Base-by-base conservation (phyloP, 2,113 vertebrate species). In the Caranx ignobilis region DNA sequence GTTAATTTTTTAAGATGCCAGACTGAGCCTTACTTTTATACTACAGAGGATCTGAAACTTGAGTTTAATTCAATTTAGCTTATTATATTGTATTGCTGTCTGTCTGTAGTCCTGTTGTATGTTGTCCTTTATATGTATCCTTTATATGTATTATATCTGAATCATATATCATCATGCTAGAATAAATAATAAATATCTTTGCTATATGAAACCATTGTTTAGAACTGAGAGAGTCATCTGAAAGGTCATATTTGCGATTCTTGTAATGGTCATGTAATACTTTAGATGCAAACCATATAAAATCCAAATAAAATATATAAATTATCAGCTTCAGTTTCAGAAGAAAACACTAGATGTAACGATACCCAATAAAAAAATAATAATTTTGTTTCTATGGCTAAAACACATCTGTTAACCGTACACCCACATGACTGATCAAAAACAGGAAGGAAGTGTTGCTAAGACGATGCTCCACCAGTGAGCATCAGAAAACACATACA, bases 401-500 rank as follows among this genome's bases (percentile, higher is more conserved):
- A 68, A 77, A 55, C 55, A 54, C 35, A 75, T 76, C 35, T 35
- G 31, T 64, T 31, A 68, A 43, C 26, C 55, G 2, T 34, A 16
- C 18, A 66, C 60, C 48, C 57, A 1, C 26, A n/a, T 18, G 66
- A 63, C 54, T 60, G 2, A 31, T 3, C 18, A 71, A 71, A 69
- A 67, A 60, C 74, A 83, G 87, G 74, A 86, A 79, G 72, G 47
- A 75, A 79, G 34, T 11, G 6, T 56, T 26, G 18, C 19, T 19
- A 34, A 62, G 41, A 66, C 78, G 1, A 35, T 59, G 61, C 35
- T 41, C 72, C 55, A 67, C 71, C 78, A 83, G 31, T 35, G 12
- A 19, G 37, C 54, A 32, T 63, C 65, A 79, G 88, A 93, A 92
- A 92, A 87, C 68, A 74, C 4, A 19, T 5, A 16, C 9, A 32